Conservation (phyloP, 2,888 invertebrate genomes). For the Eristalis pertinax region DNA sequence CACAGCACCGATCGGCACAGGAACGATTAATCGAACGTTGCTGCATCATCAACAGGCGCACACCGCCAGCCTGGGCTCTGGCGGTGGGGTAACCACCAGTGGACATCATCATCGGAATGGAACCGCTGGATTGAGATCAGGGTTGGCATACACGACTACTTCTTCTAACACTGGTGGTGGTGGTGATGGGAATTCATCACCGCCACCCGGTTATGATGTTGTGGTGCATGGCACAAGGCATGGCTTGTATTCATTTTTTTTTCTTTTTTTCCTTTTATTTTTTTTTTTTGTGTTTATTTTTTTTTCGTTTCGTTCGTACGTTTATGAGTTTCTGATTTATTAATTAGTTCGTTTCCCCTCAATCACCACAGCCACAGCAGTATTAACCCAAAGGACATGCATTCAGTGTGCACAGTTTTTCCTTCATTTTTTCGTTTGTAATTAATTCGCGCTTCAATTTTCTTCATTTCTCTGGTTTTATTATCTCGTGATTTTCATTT, state of each 20-base stretch:
- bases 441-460: background rate
- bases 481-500: background rate
- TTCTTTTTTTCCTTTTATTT: slow-evolving; percentile 50
- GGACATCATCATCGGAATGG: slow-evolving; percentile 78
- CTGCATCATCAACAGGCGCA: slow-evolving; percentile 80
- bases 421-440: slow-evolving; percentile 4
- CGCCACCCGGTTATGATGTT: slow-evolving; percentile 82
- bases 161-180: slow-evolving; percentile 73
- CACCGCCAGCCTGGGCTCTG: slow-evolving; percentile 72
- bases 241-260: slow-evolving; percentile 79
- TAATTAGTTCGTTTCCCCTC: slow-evolving; percentile 8
- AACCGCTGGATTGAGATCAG: slow-evolving; percentile 80
- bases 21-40: slow-evolving; percentile 81
- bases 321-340: slow-evolving; percentile 38
- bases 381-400: slow-evolving; percentile 18
- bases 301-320: slow-evolving; percentile 18
- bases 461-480: background rate
- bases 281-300: slow-evolving; percentile 19
- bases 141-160: slow-evolving; percentile 79
- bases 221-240: slow-evolving; percentile 83
- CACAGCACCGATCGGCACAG: slow-evolving; percentile 78
- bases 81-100: slow-evolving; percentile 71
- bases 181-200: slow-evolving; percentile 79
- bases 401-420: slow-evolving; percentile 38
- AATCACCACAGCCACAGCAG: background rate